These are phyloP conservation scores for Mionectes macconnelli DNA, from an alignment of 2,113 vertebrate species.

Conservation along the genomic window DNA sequence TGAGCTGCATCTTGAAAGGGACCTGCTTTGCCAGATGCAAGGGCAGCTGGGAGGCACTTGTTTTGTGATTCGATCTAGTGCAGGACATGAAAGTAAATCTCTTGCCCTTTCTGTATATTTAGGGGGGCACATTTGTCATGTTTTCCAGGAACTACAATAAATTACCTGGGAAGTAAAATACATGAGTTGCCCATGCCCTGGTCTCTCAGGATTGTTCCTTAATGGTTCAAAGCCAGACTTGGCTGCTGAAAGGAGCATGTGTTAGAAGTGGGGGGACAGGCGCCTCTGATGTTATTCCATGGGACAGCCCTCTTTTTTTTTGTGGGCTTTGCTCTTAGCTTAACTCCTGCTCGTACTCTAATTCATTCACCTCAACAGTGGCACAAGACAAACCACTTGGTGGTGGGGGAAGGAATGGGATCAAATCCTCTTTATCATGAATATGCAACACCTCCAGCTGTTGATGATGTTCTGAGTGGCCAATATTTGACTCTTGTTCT, in stretches of 20 bases:
- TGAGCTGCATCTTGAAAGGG: background rate
- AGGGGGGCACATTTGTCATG: background rate
- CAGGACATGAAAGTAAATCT: background rate
- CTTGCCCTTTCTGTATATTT: background rate
- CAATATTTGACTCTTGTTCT: background rate
- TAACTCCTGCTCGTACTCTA: background rate
- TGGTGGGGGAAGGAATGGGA: background rate
- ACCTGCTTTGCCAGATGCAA: background rate
- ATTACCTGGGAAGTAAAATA: background rate
- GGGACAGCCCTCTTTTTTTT: background rate
- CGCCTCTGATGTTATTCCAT: background rate
- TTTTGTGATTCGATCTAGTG: background rate
- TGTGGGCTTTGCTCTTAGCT: background rate
- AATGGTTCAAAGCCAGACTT: background rate
- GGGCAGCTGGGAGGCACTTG: background rate
- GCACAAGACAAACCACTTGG: background rate
- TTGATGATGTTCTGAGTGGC: background rate
- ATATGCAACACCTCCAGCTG: background rate
- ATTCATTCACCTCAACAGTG: fast-evolving
- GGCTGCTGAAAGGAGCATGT: background rate
- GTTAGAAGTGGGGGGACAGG: fast-evolving
- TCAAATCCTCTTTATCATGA: background rate
- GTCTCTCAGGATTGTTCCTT: background rate
- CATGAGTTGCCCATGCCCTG: background rate
- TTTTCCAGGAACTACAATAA: background rate